phyloP scores from a whole-genome alignment of 2,113 vertebrate species.

The Maccullochella peelii region DNA sequence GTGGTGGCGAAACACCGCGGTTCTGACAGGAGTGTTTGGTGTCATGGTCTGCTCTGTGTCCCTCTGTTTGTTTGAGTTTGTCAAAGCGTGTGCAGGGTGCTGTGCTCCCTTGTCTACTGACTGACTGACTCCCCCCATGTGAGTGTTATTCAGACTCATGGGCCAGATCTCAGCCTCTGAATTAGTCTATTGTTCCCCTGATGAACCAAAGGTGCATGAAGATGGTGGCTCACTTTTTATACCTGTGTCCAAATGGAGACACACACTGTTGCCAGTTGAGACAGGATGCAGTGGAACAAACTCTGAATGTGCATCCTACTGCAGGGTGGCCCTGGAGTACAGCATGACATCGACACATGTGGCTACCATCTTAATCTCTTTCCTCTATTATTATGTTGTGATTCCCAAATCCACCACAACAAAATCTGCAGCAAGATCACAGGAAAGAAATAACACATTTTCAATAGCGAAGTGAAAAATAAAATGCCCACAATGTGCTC shows the following conservation, averaged over 20 bases:
- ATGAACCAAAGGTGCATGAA: constrained; percentile 44
- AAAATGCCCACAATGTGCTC: background rate
- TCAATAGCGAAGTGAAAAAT: background rate
- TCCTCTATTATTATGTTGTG: constrained; percentile 37
- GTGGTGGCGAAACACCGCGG: constrained; percentile 16
- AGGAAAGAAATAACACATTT: constrained; percentile 15
- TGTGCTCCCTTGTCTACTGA: constrained; percentile 52
- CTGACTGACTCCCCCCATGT: constrained; percentile 17
- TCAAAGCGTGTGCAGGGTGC: constrained; percentile 64
- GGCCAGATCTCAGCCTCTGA: constrained; percentile 72
- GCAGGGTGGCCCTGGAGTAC: constrained; percentile 6
- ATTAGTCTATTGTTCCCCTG: constrained; percentile 79
- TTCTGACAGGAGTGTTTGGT: constrained; percentile 65
- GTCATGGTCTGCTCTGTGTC: constrained; percentile 78
- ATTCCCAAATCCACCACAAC: constrained; percentile 43
- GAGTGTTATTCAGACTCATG: constrained; percentile 36
- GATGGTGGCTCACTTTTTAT: constrained; percentile 26
- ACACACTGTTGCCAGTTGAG: constrained; percentile 7
- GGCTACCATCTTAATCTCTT: constrained; percentile 44
- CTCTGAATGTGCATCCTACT: constrained; percentile 8
- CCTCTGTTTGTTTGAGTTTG: constrained; percentile 84
- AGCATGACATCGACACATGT: constrained; percentile 55
- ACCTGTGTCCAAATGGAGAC: constrained; percentile 25
- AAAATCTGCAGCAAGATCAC: constrained; percentile 24
- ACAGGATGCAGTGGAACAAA: constrained; percentile 33